A percentile compares a stretch with the other conserved stretches of the same genome.
phyloP scores from a whole-genome alignment of 1,140 invertebrate genomes.

The Macrobrachium nipponense region DNA sequence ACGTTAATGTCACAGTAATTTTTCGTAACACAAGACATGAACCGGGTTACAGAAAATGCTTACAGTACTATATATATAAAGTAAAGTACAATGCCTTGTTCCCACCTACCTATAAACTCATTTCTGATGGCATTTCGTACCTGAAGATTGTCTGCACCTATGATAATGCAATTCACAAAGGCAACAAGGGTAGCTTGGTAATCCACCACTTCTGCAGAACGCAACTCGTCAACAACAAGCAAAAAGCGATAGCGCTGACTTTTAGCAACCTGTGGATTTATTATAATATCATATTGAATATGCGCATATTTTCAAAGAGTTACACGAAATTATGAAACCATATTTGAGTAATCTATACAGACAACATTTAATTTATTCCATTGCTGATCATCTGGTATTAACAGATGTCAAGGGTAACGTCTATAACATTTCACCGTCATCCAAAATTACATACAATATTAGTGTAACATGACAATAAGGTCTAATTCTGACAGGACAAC shows the following conservation, averaged over 20 bases:
- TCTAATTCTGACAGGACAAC: too few species aligned
- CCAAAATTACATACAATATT: too few species aligned
- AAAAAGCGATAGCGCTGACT: conserved; percentile 85
- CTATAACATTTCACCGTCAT: too few species aligned
- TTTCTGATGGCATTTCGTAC: conserved; percentile 43
- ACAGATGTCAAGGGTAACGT: too few species aligned
- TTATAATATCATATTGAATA: neutral
- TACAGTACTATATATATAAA: too few species aligned
- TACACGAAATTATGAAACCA: neutral
- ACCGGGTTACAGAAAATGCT: neutral
- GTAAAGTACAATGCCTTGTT: neutral
- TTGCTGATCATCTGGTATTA: too few species aligned
- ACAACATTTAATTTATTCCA: too few species aligned
- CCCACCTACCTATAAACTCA: conserved; percentile 58
- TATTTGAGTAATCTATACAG: too few species aligned
- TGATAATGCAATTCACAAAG: conserved; percentile 94
- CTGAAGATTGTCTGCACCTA: conserved; percentile 23
- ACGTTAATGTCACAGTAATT: too few species aligned
- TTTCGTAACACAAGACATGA: neutral
- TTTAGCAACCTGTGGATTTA: conserved; percentile 41
- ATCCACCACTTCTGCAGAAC: conserved; percentile 81
- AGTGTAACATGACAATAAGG: too few species aligned
- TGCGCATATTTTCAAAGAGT: neutral
- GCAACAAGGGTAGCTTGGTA: conserved; percentile 91
- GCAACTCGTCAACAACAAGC: conserved; percentile 87